Conservation (phyloP, 2,113 vertebrate species). For the Ptyas mucosa region DNA sequence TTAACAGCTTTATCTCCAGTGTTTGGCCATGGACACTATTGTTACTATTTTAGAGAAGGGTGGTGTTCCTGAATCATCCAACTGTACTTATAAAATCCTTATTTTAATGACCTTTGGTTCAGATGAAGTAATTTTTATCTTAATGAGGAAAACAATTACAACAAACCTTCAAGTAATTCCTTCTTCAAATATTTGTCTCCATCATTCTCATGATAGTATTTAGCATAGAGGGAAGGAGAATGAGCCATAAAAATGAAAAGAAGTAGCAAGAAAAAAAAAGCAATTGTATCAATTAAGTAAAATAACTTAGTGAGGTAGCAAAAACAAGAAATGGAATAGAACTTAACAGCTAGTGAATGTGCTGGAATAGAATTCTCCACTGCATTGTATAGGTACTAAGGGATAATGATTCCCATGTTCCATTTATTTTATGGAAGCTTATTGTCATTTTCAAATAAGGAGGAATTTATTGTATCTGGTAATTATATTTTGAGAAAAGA, state of each 20-base stretch:
- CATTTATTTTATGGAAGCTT: background rate
- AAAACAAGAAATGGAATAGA: background rate
- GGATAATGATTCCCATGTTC: background rate
- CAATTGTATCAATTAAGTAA: background rate
- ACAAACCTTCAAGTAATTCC: background rate
- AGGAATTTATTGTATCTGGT: background rate
- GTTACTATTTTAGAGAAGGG: background rate
- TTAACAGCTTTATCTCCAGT: fast-evolving
- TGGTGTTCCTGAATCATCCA: background rate
- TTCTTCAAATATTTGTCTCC: background rate
- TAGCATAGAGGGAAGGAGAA: background rate
- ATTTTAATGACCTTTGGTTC: background rate
- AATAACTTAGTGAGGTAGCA: background rate
- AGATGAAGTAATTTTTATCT: background rate
- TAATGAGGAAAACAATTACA: background rate
- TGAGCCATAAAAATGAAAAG: background rate
- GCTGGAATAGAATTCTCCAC: background rate
- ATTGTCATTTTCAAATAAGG: background rate
- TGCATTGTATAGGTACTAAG: background rate
- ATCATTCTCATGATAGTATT: background rate
- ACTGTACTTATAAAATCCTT: background rate
- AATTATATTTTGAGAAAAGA: background rate
- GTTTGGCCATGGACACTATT: background rate
- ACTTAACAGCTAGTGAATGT: background rate
- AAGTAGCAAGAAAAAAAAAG: background rate